Percentiles rank a stretch among this genome's conserved stretches.
Conservation (phyloP, 1,140 invertebrate genomes). For the Reticulitermes speratus region DNA sequence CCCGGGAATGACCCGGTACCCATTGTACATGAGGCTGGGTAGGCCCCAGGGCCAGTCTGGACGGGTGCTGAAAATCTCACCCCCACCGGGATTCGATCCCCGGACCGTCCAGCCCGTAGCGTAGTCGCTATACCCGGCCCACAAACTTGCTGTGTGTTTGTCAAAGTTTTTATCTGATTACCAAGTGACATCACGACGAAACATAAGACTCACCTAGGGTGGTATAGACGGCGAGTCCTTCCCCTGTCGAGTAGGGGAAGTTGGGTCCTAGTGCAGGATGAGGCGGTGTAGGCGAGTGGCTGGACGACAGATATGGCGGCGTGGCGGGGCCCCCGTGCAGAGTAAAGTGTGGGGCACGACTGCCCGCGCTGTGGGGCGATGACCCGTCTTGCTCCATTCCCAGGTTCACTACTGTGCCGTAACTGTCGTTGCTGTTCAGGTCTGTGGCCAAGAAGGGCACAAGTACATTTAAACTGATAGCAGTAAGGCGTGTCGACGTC, state of each 20-base stretch:
- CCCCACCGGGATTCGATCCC: no score
- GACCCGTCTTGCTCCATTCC: conserved; percentile 72
- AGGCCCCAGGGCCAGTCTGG: no score
- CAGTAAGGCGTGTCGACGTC: no score
- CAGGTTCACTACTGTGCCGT: conserved; percentile 76
- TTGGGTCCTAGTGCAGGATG: conserved; percentile 61
- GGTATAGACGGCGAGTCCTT: conserved; percentile 73
- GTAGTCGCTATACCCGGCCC: no score
- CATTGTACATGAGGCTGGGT: no score
- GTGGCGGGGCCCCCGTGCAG: conserved; percentile 58
- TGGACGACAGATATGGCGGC: conserved; percentile 69
- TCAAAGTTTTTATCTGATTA: no score
- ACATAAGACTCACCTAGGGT: conserved; percentile 61
- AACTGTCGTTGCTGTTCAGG: conserved; percentile 80
- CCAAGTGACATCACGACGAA: no score
- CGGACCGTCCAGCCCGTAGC: no score
- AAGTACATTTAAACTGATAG: conserved; percentile 22
- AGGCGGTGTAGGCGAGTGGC: conserved; percentile 65
- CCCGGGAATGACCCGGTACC: no score
- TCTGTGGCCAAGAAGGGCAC: conserved; percentile 51
- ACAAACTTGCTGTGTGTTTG: no score
- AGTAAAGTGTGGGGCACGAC: conserved; percentile 52
- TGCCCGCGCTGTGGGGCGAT: conserved; percentile 68
- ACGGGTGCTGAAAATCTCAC: no score
- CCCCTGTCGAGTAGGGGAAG: conserved; percentile 65